These are phyloP conservation scores for Dinomys branickii DNA, from an alignment of 2,113 vertebrate species.

Conservation along the genomic window DNA sequence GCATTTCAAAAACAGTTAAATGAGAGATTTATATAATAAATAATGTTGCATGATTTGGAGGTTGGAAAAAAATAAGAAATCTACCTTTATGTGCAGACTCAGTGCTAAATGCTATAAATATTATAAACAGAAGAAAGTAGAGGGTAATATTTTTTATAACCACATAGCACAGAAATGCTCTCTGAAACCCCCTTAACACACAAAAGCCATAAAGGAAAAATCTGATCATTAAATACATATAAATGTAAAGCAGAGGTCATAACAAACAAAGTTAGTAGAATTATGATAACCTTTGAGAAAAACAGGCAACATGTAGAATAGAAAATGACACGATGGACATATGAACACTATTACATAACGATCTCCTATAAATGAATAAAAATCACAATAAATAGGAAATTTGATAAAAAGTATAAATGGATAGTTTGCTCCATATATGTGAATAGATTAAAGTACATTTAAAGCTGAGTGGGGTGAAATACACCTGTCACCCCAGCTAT, in stretches of 20 bases:
- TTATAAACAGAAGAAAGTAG: slow-evolving; percentile 3
- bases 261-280: not conserved
- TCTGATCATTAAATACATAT: not conserved
- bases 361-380: not conserved
- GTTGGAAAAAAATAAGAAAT: not conserved
- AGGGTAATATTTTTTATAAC: slow-evolving; percentile 21
- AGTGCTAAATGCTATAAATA: not conserved
- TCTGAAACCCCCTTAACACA: not conserved
- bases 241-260: not conserved
- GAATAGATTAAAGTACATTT: not conserved
- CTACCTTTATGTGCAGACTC: not conserved
- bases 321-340: not conserved
- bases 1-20: not conserved
- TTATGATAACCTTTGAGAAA: not conserved
- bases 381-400: not conserved
- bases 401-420: not conserved
- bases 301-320: not conserved
- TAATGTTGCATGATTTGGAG: not conserved
- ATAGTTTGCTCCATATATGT: not conserved
- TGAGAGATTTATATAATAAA: not conserved
- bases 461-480: not conserved
- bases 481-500: not conserved
- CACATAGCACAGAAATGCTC: not conserved
- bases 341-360: not conserved
- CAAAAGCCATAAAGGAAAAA: not conserved